Evolutionary conservation across 2,113 vertebrate species (phyloP).

Genomic region (Urocolius indicus): DNA sequence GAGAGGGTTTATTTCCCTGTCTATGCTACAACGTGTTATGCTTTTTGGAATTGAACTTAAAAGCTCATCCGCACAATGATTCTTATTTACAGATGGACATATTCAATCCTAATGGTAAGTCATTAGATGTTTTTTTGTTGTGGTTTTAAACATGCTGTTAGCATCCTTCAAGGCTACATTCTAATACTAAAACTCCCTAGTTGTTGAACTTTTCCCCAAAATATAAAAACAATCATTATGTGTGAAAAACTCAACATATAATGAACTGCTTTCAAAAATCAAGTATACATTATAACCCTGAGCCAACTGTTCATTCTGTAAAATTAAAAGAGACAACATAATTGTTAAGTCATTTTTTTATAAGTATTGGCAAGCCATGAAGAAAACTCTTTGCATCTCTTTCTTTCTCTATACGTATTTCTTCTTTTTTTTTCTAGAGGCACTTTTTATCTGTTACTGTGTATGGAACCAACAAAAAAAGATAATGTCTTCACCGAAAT

Average conservation of each 20-base stretch:
- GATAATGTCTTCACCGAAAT: slow-evolving; percentile 63
- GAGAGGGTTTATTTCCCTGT: not conserved
- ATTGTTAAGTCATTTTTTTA: not conserved
- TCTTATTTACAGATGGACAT: not conserved
- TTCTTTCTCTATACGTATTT: not conserved
- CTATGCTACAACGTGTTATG: not conserved
- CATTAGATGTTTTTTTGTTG: not conserved
- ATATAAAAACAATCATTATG: not conserved
- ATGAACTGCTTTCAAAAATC: not conserved
- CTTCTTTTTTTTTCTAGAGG: slow-evolving; percentile 27
- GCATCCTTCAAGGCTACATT: not conserved
- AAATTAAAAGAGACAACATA: not conserved
- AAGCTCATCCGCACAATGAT: not conserved
- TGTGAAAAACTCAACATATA: not conserved
- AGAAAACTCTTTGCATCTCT: not conserved
- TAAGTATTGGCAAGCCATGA: not conserved
- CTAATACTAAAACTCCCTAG: not conserved
- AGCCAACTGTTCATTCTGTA: not conserved
- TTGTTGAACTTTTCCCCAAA: not conserved
- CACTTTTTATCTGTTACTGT: slow-evolving; percentile 49
- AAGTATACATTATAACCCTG: not conserved
- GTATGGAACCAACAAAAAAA: slow-evolving; percentile 55
- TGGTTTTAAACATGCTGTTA: not conserved
- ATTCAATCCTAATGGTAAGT: not conserved
- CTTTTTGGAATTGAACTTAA: not conserved